phyloP scores from a whole-genome alignment of 2,113 vertebrate genomes.

The Ceyx melanurus region DNA sequence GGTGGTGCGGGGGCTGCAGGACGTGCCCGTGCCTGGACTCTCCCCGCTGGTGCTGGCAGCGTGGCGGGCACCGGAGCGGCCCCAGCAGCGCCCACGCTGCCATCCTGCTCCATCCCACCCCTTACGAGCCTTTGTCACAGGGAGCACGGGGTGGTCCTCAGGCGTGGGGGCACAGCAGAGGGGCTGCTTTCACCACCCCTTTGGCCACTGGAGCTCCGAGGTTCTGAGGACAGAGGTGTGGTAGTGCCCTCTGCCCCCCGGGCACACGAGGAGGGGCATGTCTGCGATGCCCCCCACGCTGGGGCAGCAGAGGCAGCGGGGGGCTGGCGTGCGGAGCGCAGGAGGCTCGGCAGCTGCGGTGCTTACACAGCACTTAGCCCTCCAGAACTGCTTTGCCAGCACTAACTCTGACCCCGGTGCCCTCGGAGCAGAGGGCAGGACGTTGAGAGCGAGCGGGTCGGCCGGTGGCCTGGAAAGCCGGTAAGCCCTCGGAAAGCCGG shows the following conservation, averaged over 20 bases:
- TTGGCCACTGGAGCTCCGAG: neutral
- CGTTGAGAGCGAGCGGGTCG: neutral
- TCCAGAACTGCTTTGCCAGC: slow-evolving; percentile 46
- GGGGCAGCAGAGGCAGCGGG: neutral
- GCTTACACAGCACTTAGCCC: slow-evolving; percentile 48
- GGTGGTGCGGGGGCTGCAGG: neutral
- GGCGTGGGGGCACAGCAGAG: fast-evolving
- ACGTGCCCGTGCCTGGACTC: fast-evolving
- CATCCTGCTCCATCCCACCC: neutral
- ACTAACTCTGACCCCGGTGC: slow-evolving; percentile 25
- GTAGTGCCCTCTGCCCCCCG: neutral
- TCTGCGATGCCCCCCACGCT: neutral
- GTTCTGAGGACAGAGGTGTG: neutral
- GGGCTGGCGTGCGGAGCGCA: fast-evolving
- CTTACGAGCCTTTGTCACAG: fast-evolving
- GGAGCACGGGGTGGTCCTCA: neutral
- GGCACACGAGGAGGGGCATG: fast-evolving
- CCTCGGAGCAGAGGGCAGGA: slow-evolving; percentile 50
- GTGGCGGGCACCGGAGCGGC: fast-evolving
- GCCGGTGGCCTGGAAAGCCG: neutral
- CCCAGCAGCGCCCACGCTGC: fast-evolving
- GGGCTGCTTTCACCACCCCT: neutral
- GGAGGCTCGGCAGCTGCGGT: neutral
- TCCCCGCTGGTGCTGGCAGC: neutral
- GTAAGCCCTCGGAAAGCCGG: neutral